These are phyloP conservation scores for Peribatodes rhomboidaria DNA, from an alignment of 2,888 invertebrate species.

Conservation along the genomic window DNA sequence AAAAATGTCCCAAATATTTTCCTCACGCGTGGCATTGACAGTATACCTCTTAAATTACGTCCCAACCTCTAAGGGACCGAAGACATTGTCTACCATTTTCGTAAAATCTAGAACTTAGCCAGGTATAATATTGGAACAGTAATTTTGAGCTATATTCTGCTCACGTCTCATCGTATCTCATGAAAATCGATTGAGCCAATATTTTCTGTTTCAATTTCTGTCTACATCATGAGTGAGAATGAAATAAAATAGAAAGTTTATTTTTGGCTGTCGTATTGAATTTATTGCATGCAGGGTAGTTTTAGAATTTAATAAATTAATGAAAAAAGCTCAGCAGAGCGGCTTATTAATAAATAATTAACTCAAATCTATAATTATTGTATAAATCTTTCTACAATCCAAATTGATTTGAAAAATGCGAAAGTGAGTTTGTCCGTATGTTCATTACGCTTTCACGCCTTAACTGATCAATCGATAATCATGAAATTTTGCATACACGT, in stretches of 20 bases:
- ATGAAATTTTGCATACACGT: too few relatives aligned
- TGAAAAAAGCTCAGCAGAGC: too few relatives aligned
- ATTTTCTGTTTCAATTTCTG: conserved; percentile 21
- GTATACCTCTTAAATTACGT: not conserved
- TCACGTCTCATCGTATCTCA: conserved; percentile 13
- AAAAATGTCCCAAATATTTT: not conserved
- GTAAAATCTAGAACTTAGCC: conserved; percentile 9
- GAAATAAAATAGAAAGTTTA: conserved; percentile 9
- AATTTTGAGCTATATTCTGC: not conserved
- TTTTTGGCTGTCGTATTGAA: not conserved
- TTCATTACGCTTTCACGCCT: too few relatives aligned
- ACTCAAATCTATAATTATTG: too few relatives aligned
- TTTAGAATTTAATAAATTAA: too few relatives aligned
- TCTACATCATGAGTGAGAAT: conserved; percentile 10
- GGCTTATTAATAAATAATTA: too few relatives aligned
- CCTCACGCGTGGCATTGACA: conserved; percentile 1
- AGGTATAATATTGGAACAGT: not conserved
- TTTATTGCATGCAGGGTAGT: not conserved
- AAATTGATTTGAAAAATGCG: too few relatives aligned
- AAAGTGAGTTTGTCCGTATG: too few relatives aligned
- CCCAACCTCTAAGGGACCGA: not conserved
- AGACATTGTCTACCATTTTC: conserved; percentile 12
- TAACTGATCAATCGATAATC: too few relatives aligned
- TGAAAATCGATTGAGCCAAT: conserved; percentile 21
- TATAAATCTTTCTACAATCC: too few relatives aligned